Conservation (phyloP, 2,797 vertebrate species). For the Enteromius radiatus region DNA sequence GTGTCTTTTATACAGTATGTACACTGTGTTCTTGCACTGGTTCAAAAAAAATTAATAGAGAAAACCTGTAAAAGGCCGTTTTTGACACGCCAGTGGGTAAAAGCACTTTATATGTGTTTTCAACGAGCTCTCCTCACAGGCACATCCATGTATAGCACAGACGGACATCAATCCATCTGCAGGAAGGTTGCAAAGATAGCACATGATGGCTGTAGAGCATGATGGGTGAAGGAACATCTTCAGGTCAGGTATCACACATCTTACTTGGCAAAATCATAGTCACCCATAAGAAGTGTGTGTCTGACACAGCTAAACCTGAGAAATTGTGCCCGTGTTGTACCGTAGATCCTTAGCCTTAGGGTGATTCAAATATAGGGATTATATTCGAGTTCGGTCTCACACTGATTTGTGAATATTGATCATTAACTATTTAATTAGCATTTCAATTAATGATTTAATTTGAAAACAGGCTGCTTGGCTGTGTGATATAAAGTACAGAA, state of each 20-base stretch:
- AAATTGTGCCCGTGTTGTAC: constrained; percentile 14
- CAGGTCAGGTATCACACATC: constrained; percentile 14
- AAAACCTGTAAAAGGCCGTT: constrained; percentile 13
- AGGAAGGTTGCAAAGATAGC: constrained; percentile 56
- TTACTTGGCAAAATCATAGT: constrained; percentile 10
- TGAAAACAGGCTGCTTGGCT: background rate
- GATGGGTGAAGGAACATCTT: constrained; percentile 45
- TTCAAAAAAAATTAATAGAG: background rate
- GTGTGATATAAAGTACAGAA: background rate
- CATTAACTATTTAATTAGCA: background rate
- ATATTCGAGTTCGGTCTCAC: background rate
- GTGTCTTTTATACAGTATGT: constrained; percentile 13
- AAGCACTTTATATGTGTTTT: constrained; percentile 46
- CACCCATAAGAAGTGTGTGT: constrained; percentile 13
- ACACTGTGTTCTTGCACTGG: constrained; percentile 8
- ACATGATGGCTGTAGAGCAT: constrained; percentile 49
- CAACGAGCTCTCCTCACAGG: constrained; percentile 30
- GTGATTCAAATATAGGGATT: background rate
- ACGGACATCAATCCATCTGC: constrained; percentile 39
- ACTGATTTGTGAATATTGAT: constrained; percentile 8
- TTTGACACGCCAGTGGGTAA: constrained; percentile 11
- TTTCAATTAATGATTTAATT: background rate
- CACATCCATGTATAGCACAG: constrained; percentile 58
- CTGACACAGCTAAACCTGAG: constrained; percentile 4
- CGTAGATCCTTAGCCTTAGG: background rate